Percentiles rank a stretch among this genome's conserved stretches.
Conservation (phyloP, 92 coral and sea anemone genomes). For the Phenganax stokvisi region DNA sequence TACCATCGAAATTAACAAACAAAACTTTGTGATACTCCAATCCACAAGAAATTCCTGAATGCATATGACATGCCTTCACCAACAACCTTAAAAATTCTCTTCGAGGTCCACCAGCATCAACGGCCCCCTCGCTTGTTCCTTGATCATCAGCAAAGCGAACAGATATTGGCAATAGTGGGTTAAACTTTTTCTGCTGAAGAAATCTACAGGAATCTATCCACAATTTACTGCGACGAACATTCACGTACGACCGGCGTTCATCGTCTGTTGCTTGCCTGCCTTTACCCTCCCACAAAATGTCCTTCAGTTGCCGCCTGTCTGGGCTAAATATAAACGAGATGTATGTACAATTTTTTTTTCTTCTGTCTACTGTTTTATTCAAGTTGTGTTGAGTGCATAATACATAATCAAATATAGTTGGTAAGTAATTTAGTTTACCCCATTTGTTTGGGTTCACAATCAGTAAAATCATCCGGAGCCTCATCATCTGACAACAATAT, state of each 20-base stretch:
- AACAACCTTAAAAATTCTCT: slow-evolving; percentile 47
- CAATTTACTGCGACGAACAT: slow-evolving; percentile 1
- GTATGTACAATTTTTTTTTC: too few species aligned
- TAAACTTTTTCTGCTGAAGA: slow-evolving; percentile 39
- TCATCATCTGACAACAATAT: slow-evolving; percentile 5
- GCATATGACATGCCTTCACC: slow-evolving; percentile 46
- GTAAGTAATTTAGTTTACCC: neutral
- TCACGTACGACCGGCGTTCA: neutral
- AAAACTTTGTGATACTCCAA: slow-evolving; percentile 33
- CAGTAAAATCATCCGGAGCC: neutral
- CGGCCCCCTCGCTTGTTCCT: slow-evolving; percentile 52
- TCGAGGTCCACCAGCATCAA: slow-evolving; percentile 51
- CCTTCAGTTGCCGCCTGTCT: neutral
- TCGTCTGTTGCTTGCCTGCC: neutral
- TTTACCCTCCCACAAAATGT: neutral
- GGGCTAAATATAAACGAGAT: neutral
- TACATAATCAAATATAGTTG: too few species aligned
- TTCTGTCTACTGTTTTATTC: too few species aligned
- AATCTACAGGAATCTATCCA: slow-evolving; percentile 42
- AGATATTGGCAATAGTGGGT: slow-evolving; percentile 34
- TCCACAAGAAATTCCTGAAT: slow-evolving; percentile 45
- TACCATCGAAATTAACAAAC: slow-evolving; percentile 40
- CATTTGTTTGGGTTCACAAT: slow-evolving; percentile 3
- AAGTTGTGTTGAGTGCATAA: too few species aligned
- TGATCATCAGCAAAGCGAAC: slow-evolving; percentile 46